Conservation (phyloP, 1,140 invertebrate species). For the Sinella curviseta region DNA sequence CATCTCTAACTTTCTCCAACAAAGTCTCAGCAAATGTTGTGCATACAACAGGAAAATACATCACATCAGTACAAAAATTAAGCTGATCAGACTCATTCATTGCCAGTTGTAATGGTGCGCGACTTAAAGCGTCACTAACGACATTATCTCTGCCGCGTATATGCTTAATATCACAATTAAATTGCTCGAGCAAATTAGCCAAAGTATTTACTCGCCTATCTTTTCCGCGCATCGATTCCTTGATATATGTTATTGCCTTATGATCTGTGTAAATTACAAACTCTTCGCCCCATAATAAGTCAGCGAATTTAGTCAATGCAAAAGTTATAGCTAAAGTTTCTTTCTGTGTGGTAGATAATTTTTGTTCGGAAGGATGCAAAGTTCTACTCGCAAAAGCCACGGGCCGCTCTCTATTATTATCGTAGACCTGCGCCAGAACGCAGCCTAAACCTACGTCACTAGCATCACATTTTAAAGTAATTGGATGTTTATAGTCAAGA, state of each 20-base stretch:
- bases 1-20: background rate
- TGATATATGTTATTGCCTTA: constrained; percentile 33
- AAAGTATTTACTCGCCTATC: constrained; percentile 20
- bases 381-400: constrained; percentile 35
- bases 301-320: constrained; percentile 29
- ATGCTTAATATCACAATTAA: constrained; percentile 48
- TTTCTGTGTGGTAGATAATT: background rate
- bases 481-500: too few species aligned
- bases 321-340: background rate
- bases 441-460: constrained; percentile 33
- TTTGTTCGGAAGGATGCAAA: background rate
- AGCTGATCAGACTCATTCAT: constrained; percentile 24
- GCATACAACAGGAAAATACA: background rate
- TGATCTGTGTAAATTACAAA: constrained; percentile 38
- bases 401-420: constrained; percentile 24
- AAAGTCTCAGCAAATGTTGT: background rate
- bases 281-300: constrained; percentile 11
- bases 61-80: background rate
- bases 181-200: constrained; percentile 37
- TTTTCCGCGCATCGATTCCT: background rate
- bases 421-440: constrained; percentile 27
- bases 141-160: constrained; percentile 50
- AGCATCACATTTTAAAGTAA: too few species aligned
- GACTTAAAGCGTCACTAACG: constrained; percentile 30
- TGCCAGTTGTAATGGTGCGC: constrained; percentile 36